Evolutionary conservation across 1,140 invertebrate species (phyloP), one percentile per base, ranked within the genome.

Genomic region (Penaeus vannamei): DNA sequence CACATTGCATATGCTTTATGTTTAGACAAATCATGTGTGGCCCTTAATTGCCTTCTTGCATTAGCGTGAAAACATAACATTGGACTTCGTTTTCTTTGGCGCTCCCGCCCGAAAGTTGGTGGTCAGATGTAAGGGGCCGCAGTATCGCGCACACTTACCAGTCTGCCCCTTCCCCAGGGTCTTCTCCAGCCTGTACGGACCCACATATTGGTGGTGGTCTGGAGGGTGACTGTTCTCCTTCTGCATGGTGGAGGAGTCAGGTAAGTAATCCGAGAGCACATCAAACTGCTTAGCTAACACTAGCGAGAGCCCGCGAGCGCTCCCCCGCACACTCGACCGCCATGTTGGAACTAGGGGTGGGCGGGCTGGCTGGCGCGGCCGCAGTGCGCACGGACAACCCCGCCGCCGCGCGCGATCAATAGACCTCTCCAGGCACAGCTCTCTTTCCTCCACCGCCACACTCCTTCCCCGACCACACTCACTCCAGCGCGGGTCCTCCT

Each of bases 111-210:
- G 82, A 89, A 89, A 89, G 87, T 89, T 89, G 87, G 72, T 79
- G 53, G 83, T 87, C 23, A 72, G 72, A 88, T 86, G 85, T 85
- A 79, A 61, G 76, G 60, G 81, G 61, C 29, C 26, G 77, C 23
- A 59, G 72, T 82, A 62, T 22, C 29, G 62, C 59, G 87, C n/a
- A 69, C 32, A 92, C 93, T 92, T 95, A 99, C 99, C 99, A 93
- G 99, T 99, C 94, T 99, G 99, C 85, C 99, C 99, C 94, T 99
- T 99, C 86, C 99, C 99, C 77, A 99, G 95, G 59, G 99, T 99
- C 93, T 99, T 99, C 93, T 99, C 99, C 92, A 99, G 95, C 92
- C 98, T 95, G 94, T 99, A 99, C 61, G 99, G 99, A 79, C 99
- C 99, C 90, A 99, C 98, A 94, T 98, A 99, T 94, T 98, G 97